Evolutionary conservation across 2,797 vertebrate genomes (phyloP).

Genomic region (Protosalanx chinensis): DNA sequence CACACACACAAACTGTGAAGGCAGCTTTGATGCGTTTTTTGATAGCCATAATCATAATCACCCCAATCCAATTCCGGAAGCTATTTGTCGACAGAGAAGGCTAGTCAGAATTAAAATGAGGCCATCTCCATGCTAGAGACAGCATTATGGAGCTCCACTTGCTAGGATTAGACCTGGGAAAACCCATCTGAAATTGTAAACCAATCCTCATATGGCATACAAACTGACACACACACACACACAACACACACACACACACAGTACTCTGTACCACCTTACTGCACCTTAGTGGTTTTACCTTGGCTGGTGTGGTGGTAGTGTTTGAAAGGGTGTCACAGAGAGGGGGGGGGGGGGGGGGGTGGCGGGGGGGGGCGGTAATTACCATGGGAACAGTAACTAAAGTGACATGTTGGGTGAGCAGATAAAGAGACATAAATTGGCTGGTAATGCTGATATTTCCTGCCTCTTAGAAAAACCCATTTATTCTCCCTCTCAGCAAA

Average conservation of each 20-base stretch:
- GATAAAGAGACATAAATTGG: conserved; percentile 99
- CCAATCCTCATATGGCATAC: conserved; percentile 51
- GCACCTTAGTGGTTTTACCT: too few relatives aligned
- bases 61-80: conserved; percentile 89
- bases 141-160: conserved; percentile 91
- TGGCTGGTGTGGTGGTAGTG: too few relatives aligned
- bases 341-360: conserved; percentile 29
- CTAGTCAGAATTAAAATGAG: conserved; percentile 97
- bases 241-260: neutral
- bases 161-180: conserved; percentile 91
- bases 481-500: conserved; percentile 99
- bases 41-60: conserved; percentile 95
- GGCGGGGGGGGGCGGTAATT: conserved; percentile 79
- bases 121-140: conserved; percentile 76
- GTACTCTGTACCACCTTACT: neutral
- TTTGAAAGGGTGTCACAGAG: conserved; percentile 22
- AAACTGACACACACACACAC: conserved; percentile 1
- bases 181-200: conserved; percentile 86
- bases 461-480: conserved; percentile 99
- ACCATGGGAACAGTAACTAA: conserved; percentile 96
- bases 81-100: conserved; percentile 84
- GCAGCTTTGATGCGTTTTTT: conserved; percentile 79
- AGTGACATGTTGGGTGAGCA: conserved; percentile 99
- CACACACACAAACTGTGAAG: conserved; percentile 26
- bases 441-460: conserved; percentile 99